Base-by-base conservation (phyloP, 2,113 vertebrate genomes). In the Gallinago undulata region DNA sequence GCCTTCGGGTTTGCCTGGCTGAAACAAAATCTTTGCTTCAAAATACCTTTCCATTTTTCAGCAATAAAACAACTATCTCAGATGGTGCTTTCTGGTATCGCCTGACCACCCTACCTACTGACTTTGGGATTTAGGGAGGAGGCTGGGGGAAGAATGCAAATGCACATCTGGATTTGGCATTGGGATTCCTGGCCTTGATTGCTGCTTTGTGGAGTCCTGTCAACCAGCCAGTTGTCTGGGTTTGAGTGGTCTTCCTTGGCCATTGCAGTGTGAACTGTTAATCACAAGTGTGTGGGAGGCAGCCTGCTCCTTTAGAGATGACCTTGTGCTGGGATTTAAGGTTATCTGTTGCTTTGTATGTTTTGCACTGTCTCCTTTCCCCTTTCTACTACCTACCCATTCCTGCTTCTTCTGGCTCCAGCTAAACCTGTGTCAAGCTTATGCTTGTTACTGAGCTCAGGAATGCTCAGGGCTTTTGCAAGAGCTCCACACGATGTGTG, bases 191-290 rank as follows among this genome's bases (percentile, higher is more conserved):
- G 43, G 24, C 51, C 84, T 80, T 63, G 63, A 90, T 90, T 86
- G 24, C 22, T 91, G 25, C 63, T 78, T 84, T 78, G 37, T 51
- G 59, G 41, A 85, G 48, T 55, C 68, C 50, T 84, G 43, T 90
- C 51, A 67, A 31, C 31, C 15, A 64, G 63, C 11, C 64, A n/a
- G 16, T 41, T 68, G 24, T n/a, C 64, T 15, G 2, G 18, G 23
- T 56, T 47, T 56, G 77, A 83, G 35, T 27, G 35, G 22, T 72
- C 56, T 69, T 94, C 47, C 30, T 23, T 63, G 74, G 16, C 28
- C 1, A 0, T 63, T 79, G 51, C 27, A 22, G 13, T 7, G 11
- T 33, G 64, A 90, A 72, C 45, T 0, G 0, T 60, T 85, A 68
- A 23, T 51, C 60, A 59, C 18, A 63, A n/a, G 31, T 19, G 15